Evolutionary conservation across 2,888 invertebrate species (phyloP).

Genomic region (Pseudeuparius sepicola): DNA sequence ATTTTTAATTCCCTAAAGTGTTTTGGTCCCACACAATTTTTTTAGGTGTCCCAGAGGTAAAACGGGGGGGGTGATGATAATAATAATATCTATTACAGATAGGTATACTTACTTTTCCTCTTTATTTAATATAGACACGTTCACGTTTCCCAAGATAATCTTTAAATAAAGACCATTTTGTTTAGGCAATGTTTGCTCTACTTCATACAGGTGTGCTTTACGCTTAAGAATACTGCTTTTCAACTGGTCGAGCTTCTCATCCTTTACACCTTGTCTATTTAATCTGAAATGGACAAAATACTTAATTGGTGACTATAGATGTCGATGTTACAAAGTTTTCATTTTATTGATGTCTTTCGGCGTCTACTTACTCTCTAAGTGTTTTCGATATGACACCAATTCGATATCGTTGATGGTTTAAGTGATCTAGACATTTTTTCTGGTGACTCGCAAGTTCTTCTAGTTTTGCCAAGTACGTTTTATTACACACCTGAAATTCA

Average conservation of each 20-base stretch:
- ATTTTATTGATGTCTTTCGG: no score
- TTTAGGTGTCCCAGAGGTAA: no score
- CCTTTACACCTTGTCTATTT: slow-evolving; percentile 38
- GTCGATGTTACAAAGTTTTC: not conserved
- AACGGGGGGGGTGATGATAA: no score
- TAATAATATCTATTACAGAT: no score
- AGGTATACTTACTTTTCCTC: slow-evolving; percentile 84
- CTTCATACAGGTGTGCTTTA: slow-evolving; percentile 78
- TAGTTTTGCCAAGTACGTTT: slow-evolving; percentile 73
- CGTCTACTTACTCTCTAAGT: slow-evolving; percentile 62
- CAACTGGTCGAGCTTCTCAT: slow-evolving; percentile 50
- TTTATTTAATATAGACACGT: slow-evolving; percentile 94
- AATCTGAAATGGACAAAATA: slow-evolving; percentile 25
- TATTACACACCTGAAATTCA: slow-evolving; percentile 63
- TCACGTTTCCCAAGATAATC: slow-evolving; percentile 95
- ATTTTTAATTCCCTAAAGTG: no score
- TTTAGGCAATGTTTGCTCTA: slow-evolving; percentile 89
- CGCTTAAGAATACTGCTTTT: slow-evolving; percentile 73
- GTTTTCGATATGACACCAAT: slow-evolving; percentile 70
- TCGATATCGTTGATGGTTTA: slow-evolving; percentile 86
- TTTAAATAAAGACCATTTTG: slow-evolving; percentile 84
- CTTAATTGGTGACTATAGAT: not conserved
- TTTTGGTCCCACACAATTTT: no score
- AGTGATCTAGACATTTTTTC: slow-evolving; percentile 76
- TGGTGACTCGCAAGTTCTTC: slow-evolving; percentile 78